phyloP scores from a whole-genome alignment of 2,888 invertebrate genomes.

The Scaptomyza flava region DNA sequence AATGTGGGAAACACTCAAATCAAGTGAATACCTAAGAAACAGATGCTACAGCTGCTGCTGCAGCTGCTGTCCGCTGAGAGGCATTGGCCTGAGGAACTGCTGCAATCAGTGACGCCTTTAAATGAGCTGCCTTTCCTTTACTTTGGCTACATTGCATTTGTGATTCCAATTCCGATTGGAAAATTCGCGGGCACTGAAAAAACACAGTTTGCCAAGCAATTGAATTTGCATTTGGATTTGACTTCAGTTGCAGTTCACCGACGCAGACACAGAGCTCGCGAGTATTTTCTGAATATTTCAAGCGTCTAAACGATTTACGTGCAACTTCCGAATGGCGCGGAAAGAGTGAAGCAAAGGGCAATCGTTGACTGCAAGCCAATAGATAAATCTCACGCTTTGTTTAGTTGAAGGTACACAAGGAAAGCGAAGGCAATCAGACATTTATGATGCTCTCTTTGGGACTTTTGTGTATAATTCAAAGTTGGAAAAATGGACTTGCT shows the following conservation, averaged over 20 bases:
- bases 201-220: slow-evolving; percentile 16
- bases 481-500: background rate
- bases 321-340: slow-evolving; percentile 45
- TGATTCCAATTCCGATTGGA: slow-evolving; percentile 16
- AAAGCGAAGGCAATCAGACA: slow-evolving; percentile 18
- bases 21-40: slow-evolving; percentile 17
- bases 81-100: slow-evolving; percentile 20
- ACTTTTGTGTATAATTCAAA: too few species aligned
- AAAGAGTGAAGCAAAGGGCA: background rate
- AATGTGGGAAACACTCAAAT: slow-evolving; percentile 41
- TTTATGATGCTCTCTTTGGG: slow-evolving; percentile 15
- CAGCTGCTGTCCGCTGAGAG: slow-evolving; percentile 5
- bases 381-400: slow-evolving; percentile 32
- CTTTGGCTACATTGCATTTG: slow-evolving; percentile 8
- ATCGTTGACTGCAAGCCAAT: slow-evolving; percentile 3
- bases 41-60: slow-evolving; percentile 3
- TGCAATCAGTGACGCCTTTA: slow-evolving; percentile 38
- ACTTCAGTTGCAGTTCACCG: slow-evolving; percentile 20
- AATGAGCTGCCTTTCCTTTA: slow-evolving; percentile 20
- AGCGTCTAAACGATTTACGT: slow-evolving; percentile 34
- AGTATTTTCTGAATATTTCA: slow-evolving; percentile 25
- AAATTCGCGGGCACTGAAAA: slow-evolving; percentile 16
- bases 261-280: slow-evolving; percentile 38
- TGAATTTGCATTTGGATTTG: slow-evolving; percentile 57
- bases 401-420: slow-evolving; percentile 2